These are phyloP conservation scores for Hafferia zeledoni DNA, from an alignment of 2,797 vertebrate species.

Conservation along the genomic window DNA sequence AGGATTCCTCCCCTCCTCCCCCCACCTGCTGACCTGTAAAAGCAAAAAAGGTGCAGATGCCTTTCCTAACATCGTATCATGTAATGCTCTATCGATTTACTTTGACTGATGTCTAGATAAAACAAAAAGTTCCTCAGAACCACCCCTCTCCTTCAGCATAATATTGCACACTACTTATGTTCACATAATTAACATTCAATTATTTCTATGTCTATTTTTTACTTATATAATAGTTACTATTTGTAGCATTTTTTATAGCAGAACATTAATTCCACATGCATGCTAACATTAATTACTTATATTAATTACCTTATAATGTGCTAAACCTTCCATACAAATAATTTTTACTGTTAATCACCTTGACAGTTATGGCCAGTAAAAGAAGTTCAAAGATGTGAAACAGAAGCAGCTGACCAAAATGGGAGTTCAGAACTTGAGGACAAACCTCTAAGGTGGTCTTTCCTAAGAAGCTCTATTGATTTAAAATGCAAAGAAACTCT, in stretches of 20 bases:
- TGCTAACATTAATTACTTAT: background rate
- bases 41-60: background rate
- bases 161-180: rapidly evolving
- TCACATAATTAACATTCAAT: background rate
- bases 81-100: background rate
- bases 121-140: background rate
- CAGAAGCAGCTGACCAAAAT: background rate
- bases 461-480: background rate
- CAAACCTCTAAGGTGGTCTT: background rate
- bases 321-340: background rate
- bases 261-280: background rate
- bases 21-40: background rate
- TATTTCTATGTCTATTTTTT: background rate
- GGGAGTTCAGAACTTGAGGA: background rate
- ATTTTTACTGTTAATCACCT: background rate
- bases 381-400: background rate
- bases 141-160: background rate
- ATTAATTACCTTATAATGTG: background rate
- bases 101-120: background rate
- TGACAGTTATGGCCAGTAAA: background rate
- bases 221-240: background rate
- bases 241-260: background rate
- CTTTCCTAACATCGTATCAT: background rate
- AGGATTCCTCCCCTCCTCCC: background rate
- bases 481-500: background rate